These are phyloP conservation scores for Cryptotermes secundus DNA, from an alignment of 1,140 invertebrate genomes.

Conservation along the genomic window DNA sequence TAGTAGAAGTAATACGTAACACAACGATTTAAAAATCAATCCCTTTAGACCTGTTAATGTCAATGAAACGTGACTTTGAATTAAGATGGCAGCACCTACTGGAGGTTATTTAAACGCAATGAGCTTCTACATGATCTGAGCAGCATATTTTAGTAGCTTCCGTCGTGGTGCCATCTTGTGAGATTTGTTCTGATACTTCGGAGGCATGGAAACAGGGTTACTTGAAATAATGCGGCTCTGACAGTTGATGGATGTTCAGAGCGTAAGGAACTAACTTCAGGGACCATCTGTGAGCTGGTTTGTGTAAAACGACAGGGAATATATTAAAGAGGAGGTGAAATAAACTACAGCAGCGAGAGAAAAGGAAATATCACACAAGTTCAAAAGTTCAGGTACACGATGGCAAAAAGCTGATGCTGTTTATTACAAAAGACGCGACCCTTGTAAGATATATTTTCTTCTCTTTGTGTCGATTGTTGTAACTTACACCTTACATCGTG, in stretches of 20 bases:
- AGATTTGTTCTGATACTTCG: background rate
- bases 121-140: background rate
- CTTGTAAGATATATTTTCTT: background rate
- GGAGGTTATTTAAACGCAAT: background rate
- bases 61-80: background rate
- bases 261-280: background rate
- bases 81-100: background rate
- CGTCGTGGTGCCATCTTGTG: background rate
- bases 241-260: constrained; percentile 10
- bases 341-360: background rate
- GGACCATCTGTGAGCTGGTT: background rate
- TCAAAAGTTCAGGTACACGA: background rate
- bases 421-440: background rate
- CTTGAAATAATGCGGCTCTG: background rate
- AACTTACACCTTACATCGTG: background rate
- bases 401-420: background rate
- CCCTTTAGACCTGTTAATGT: background rate
- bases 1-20: background rate
- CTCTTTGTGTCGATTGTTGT: background rate
- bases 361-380: background rate
- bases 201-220: background rate
- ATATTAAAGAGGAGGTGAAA: background rate
- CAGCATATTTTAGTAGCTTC: background rate
- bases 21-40: background rate
- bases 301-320: background rate